Conservation (phyloP, 1,140 invertebrate genomes). For the Drosophila murphyi region DNA sequence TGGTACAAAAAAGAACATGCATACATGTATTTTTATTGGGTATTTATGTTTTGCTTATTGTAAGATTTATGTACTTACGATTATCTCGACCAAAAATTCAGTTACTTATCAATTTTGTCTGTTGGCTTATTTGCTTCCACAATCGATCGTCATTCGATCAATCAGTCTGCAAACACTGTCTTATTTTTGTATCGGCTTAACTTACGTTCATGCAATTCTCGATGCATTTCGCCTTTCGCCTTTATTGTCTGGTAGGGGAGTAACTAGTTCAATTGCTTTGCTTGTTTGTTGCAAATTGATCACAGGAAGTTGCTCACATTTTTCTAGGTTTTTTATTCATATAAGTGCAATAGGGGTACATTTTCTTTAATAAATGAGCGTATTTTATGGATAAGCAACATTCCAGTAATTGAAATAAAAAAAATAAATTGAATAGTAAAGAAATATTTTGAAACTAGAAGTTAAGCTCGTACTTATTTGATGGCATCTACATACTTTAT, state of each 20-base stretch:
- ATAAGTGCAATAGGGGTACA: constrained; percentile 32
- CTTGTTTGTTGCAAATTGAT: constrained; percentile 45
- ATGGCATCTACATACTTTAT: no score
- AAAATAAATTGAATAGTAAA: no score
- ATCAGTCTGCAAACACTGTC: constrained; percentile 31
- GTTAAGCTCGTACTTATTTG: no score
- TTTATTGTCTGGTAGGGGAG: constrained; percentile 12
- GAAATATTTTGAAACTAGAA: no score
- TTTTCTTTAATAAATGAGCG: constrained; percentile 39
- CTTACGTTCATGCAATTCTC: constrained; percentile 6
- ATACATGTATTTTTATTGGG: background rate
- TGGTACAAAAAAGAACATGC: constrained; percentile 16
- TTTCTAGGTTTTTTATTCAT: constrained; percentile 39
- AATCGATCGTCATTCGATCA: constrained; percentile 48
- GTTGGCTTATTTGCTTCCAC: constrained; percentile 46
- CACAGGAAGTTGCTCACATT: constrained; percentile 57
- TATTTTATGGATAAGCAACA: constrained; percentile 15
- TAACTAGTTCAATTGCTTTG: constrained; percentile 40
- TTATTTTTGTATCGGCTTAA: constrained; percentile 9
- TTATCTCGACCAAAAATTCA: constrained; percentile 42
- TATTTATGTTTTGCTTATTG: constrained; percentile 30
- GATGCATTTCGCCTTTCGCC: constrained; percentile 26
- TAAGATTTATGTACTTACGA: constrained; percentile 13
- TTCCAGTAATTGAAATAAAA: no score
- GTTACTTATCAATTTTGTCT: constrained; percentile 26